Conservation (phyloP, 2,888 invertebrate species). For the Luperina nickerlii region DNA sequence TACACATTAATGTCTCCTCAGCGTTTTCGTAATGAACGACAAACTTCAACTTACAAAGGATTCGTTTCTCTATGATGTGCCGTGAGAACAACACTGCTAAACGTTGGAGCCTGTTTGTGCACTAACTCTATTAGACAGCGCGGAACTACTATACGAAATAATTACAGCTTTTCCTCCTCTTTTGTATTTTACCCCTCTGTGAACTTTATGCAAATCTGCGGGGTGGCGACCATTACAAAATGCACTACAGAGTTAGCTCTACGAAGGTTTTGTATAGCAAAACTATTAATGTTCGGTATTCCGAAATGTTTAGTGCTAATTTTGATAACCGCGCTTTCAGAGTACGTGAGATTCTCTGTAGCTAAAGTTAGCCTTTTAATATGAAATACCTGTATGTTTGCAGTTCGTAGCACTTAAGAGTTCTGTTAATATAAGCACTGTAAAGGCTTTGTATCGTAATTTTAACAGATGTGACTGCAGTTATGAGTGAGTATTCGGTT, state of each 20-base stretch:
- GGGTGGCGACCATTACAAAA: background rate
- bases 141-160: background rate
- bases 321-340: background rate
- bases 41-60: background rate
- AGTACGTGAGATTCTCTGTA: background rate
- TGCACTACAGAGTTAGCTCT: background rate
- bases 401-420: background rate
- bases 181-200: background rate
- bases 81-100: background rate
- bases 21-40: background rate
- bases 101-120: background rate
- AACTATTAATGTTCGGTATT: background rate
- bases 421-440: background rate
- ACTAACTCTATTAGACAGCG: background rate
- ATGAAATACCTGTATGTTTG: background rate
- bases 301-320: background rate
- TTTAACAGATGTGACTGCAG: background rate
- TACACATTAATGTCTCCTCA: background rate
- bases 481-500: no score
- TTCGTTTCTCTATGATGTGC: background rate
- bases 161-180: background rate
- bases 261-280: background rate
- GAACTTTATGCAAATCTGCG: no score
- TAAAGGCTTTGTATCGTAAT: background rate
- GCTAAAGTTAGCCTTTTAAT: background rate